Conservation (phyloP, 37 sponge, comb jelly and placozoan species). For the Ianthella basta region DNA sequence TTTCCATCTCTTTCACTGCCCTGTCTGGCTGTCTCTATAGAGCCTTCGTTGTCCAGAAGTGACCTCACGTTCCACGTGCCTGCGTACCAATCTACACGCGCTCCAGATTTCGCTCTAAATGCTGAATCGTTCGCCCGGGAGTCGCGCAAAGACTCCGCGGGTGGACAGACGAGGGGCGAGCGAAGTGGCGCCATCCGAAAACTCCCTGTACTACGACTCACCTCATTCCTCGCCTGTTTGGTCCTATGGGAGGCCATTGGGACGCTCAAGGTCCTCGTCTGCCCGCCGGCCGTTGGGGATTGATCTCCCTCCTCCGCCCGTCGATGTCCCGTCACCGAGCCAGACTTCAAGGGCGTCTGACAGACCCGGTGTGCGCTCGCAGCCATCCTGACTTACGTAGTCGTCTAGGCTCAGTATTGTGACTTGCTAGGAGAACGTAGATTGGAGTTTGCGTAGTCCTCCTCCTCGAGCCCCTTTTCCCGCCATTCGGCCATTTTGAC, state of each 20-base stretch:
- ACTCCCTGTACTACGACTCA: conserved; percentile 21
- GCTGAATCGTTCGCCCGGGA: conserved; percentile 19
- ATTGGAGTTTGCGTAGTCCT: too few species aligned
- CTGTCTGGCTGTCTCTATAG: too few species aligned
- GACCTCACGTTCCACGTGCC: conserved; percentile 16
- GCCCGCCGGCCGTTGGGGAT: conserved; percentile 20
- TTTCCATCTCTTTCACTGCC: conserved; percentile 4
- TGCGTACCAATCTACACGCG: conserved; percentile 22
- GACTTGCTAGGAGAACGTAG: background rate
- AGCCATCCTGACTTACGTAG: conserved; percentile 6
- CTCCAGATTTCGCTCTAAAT: conserved; percentile 14
- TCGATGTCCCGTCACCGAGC: conserved; percentile 12
- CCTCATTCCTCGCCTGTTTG: conserved; percentile 2
- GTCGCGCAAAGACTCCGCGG: conserved; percentile 26
- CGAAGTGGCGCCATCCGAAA: conserved; percentile 18
- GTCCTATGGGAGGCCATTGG: background rate
- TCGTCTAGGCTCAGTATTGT: background rate
- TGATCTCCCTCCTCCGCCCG: background rate
- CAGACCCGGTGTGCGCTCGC: conserved; percentile 1
- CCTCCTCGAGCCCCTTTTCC: too few species aligned
- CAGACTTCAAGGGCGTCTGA: conserved; percentile 4
- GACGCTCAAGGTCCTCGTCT: background rate
- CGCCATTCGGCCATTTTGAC: too few species aligned
- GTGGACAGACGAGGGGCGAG: conserved; percentile 19
- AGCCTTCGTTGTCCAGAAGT: too few species aligned